Evolutionary conservation across 2,113 vertebrate genomes (phyloP).

Genomic region (Mustela nigripes): DNA sequence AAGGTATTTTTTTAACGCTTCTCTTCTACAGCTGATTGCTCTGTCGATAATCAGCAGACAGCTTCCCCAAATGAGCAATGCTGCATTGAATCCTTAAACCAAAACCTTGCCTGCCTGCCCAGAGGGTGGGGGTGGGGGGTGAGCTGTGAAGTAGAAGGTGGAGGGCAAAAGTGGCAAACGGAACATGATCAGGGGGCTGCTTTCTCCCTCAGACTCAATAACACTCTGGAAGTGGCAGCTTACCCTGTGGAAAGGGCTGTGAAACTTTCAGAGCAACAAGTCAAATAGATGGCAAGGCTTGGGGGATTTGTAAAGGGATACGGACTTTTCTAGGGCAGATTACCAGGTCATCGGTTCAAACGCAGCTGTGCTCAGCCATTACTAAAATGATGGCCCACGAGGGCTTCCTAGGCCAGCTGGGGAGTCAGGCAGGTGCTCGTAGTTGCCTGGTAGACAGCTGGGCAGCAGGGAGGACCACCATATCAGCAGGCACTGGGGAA

Average conservation of each 20-base stretch:
- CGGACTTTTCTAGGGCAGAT: constrained; percentile 38
- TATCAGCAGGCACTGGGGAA: background rate
- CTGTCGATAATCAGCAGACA: background rate
- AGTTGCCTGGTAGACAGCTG: constrained; percentile 5
- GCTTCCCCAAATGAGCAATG: background rate
- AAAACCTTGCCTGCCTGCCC: too few species aligned
- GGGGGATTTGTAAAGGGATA: constrained; percentile 69
- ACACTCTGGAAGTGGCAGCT: constrained; percentile 28
- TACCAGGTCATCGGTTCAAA: constrained; percentile 44
- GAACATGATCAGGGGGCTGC: too few species aligned
- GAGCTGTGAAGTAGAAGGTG: background rate
- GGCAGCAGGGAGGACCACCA: background rate
- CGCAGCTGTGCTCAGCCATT: constrained; percentile 67
- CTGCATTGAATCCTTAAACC: background rate
- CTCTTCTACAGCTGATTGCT: constrained; percentile 20
- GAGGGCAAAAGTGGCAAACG: background rate
- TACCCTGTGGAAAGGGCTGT: constrained; percentile 43
- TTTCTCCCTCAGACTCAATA: background rate
- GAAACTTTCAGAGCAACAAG: constrained; percentile 64
- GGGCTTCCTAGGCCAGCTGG: background rate
- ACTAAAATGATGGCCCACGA: background rate
- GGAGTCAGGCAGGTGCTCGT: background rate
- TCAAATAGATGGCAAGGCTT: background rate
- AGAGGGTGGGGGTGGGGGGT: too few species aligned
- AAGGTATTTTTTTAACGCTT: background rate